phyloP scores from a whole-genome alignment of 2,888 invertebrate genomes.

The Drosophila pegasa region DNA sequence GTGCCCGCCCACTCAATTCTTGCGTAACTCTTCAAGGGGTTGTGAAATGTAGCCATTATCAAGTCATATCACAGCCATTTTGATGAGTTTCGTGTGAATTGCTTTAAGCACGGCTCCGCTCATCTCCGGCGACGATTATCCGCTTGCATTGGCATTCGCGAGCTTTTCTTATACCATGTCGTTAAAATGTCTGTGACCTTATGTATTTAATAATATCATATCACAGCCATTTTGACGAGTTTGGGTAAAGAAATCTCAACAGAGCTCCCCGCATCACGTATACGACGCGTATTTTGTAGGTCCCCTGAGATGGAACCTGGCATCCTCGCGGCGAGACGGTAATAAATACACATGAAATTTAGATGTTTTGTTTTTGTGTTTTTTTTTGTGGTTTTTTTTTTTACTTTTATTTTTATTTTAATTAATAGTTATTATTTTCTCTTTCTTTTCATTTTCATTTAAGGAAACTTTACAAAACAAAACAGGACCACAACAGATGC shows the following conservation, averaged over 20 bases:
- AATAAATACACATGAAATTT: conserved; percentile 55
- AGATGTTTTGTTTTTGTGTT: conserved; percentile 65
- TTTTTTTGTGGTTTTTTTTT: conserved; percentile 57
- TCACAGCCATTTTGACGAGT: conserved; percentile 85
- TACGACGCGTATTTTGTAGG: neutral
- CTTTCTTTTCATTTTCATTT: conserved; percentile 65
- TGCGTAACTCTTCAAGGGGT: conserved; percentile 84
- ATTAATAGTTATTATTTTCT: conserved; percentile 72
- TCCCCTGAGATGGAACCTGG: neutral
- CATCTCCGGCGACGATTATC: neutral
- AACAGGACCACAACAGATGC: conserved; percentile 81
- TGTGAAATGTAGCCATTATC: conserved; percentile 83
- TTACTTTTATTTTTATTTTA: conserved; percentile 69
- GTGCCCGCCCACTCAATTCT: conserved; percentile 55
- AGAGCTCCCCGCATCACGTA: neutral
- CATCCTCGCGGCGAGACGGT: neutral
- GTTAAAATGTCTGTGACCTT: conserved; percentile 84
- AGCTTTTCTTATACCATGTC: conserved; percentile 84
- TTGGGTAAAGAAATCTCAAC: conserved; percentile 84
- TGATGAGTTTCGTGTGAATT: conserved; percentile 83
- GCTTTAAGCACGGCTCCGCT: conserved; percentile 2
- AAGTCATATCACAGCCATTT: conserved; percentile 85
- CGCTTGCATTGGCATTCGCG: neutral
- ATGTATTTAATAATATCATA: conserved; percentile 81
- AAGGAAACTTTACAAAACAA: conserved; percentile 83